Conservation (phyloP, 2,888 invertebrate species). For the Venustoraphidia nigricollis region DNA sequence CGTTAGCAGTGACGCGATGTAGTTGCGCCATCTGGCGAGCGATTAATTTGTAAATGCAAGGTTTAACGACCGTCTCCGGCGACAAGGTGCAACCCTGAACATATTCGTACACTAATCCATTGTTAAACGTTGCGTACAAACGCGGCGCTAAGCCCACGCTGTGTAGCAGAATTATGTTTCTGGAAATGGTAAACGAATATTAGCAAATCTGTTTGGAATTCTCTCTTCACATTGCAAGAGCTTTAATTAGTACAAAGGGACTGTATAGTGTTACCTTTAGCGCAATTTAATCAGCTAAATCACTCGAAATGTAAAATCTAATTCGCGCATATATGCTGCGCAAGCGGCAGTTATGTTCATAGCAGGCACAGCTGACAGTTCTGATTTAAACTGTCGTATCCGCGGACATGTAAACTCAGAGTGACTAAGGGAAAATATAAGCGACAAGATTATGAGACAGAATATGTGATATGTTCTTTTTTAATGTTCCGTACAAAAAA, state of each 20-base stretch:
- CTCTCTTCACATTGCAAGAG: not conserved
- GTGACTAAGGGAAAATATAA: too few relatives aligned
- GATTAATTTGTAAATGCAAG: conserved; percentile 55
- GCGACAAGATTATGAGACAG: too few relatives aligned
- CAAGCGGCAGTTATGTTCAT: too few relatives aligned
- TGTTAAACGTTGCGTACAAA: conserved; percentile 80
- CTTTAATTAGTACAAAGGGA: not conserved
- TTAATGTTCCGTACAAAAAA: too few relatives aligned
- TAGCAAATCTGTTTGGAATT: too few relatives aligned
- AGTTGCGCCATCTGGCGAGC: conserved; percentile 73
- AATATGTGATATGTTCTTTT: too few relatives aligned
- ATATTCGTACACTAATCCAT: conserved; percentile 85
- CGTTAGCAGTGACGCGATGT: conserved; percentile 41
- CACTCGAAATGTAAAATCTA: too few relatives aligned
- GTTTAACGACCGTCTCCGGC: conserved; percentile 42
- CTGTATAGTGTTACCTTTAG: not conserved
- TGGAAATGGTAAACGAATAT: conserved; percentile 16
- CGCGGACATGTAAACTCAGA: too few relatives aligned
- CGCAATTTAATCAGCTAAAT: too few relatives aligned
- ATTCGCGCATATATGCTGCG: too few relatives aligned
- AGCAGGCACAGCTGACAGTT: too few relatives aligned
- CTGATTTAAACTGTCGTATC: too few relatives aligned
- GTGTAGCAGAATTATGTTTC: conserved; percentile 45
- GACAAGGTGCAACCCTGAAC: conserved; percentile 68
- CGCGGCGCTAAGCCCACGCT: conserved; percentile 66